A percentile compares a stretch with the other conserved stretches of the same genome.
These are phyloP conservation scores for Brevimyrus niger DNA, from an alignment of 2,113 vertebrate species.

Conservation along the genomic window DNA sequence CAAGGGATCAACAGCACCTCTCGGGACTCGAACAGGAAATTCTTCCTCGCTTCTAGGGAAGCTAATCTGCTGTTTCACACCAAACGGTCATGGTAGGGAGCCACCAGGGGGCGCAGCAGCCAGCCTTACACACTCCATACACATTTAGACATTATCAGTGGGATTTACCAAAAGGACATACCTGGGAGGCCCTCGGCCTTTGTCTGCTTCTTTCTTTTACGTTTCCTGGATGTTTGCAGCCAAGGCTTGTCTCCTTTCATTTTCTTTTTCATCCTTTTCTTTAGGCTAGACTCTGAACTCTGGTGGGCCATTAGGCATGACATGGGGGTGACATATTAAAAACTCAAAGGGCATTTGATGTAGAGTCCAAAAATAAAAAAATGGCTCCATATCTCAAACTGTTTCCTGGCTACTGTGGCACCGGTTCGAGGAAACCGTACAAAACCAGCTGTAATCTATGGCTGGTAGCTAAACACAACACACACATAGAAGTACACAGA, in stretches of 20 bases:
- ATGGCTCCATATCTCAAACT: too few relatives aligned
- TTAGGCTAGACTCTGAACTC: conserved; percentile 85
- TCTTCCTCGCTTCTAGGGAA: neutral
- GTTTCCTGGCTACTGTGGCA: neutral
- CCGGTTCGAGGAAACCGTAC: neutral
- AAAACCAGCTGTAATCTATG: neutral
- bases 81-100: neutral
- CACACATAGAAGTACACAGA: neutral
- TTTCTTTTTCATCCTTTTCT: conserved; percentile 85
- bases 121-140: neutral
- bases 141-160: neutral
- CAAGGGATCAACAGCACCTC: neutral
- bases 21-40: neutral
- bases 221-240: conserved; percentile 78
- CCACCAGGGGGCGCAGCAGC: neutral
- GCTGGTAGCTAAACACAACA: neutral
- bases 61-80: neutral
- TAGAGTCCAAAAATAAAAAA: neutral
- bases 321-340: neutral
- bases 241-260: conserved; percentile 77
- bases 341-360: neutral
- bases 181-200: conserved; percentile 43
- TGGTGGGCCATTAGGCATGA: conserved; percentile 38
- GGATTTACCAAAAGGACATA: neutral
- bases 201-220: conserved; percentile 70